Conservation (phyloP, 1,140 invertebrate species). For the Prorops nasuta region DNA sequence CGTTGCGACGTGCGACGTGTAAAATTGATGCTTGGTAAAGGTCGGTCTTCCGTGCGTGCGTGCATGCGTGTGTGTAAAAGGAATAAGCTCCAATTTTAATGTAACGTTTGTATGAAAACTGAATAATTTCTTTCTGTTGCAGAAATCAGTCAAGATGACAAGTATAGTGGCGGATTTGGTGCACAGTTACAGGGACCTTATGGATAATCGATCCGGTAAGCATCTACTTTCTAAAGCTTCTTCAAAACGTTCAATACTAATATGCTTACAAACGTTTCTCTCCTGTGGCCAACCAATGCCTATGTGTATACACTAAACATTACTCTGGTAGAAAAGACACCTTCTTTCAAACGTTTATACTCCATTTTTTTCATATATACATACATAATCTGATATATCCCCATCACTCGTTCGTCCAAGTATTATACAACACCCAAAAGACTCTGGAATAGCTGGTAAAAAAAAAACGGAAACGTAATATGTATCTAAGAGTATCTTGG, state of each 20-base stretch:
- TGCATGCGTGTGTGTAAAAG: no score
- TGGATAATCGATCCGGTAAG: constrained; percentile 81
- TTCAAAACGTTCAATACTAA: not conserved
- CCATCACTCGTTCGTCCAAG: no score
- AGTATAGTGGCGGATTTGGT: constrained; percentile 66
- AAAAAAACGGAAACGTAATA: no score
- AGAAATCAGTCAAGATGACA: constrained; percentile 64
- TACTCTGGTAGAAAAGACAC: not conserved
- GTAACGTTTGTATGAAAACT: not conserved
- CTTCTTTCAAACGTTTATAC: not conserved
- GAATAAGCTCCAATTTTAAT: no score
- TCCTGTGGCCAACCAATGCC: not conserved
- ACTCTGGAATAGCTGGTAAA: no score
- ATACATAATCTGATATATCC: not conserved
- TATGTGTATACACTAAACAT: not conserved
- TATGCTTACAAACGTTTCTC: not conserved
- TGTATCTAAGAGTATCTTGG: no score
- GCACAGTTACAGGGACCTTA: constrained; percentile 73
- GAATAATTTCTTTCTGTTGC: constrained; percentile 50
- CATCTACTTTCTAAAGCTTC: not conserved
- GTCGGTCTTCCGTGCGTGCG: no score
- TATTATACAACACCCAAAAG: no score
- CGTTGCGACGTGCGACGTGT: no score
- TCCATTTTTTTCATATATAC: not conserved
- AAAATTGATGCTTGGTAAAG: no score